Evolutionary conservation across 2,113 vertebrate species (phyloP).

Genomic region (Coptodon rendalli): DNA sequence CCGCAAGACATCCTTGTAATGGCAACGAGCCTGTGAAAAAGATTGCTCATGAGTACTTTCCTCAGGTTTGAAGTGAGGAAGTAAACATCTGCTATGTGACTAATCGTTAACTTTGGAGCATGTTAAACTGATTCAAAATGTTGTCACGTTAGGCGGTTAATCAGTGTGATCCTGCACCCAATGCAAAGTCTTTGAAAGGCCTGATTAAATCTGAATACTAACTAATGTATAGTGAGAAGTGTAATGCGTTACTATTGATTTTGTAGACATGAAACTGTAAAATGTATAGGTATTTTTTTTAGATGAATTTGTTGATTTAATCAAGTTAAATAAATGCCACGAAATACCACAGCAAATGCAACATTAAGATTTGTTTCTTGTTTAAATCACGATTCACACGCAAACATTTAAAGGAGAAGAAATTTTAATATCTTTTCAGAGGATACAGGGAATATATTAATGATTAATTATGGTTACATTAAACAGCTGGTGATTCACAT

Average conservation of each 20-base stretch:
- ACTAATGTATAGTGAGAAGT: not conserved
- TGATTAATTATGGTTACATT: not conserved
- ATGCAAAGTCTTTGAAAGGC: not conserved
- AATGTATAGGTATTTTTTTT: not conserved
- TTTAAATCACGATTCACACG: not conserved
- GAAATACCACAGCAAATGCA: not conserved
- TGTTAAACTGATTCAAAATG: not conserved
- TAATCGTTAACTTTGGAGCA: not conserved
- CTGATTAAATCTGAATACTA: not conserved
- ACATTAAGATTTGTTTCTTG: not conserved
- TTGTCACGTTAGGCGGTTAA: not conserved
- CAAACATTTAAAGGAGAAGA: not conserved
- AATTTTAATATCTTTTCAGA: slow-evolving; percentile 1
- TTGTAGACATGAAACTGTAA: not conserved
- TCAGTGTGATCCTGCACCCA: not conserved
- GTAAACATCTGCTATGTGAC: not conserved
- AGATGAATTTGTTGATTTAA: not conserved
- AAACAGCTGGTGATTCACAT: not conserved
- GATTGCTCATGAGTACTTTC: not conserved
- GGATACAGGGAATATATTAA: slow-evolving; percentile 27
- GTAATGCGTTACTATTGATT: not conserved
- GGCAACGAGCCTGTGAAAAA: slow-evolving; percentile 82
- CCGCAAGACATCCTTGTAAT: slow-evolving; percentile 84
- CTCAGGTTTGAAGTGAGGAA: not conserved
- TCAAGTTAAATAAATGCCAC: not conserved